These are phyloP conservation scores for Pagetopsis macropterus DNA, from an alignment of 2,797 vertebrate species.

Conservation along the genomic window DNA sequence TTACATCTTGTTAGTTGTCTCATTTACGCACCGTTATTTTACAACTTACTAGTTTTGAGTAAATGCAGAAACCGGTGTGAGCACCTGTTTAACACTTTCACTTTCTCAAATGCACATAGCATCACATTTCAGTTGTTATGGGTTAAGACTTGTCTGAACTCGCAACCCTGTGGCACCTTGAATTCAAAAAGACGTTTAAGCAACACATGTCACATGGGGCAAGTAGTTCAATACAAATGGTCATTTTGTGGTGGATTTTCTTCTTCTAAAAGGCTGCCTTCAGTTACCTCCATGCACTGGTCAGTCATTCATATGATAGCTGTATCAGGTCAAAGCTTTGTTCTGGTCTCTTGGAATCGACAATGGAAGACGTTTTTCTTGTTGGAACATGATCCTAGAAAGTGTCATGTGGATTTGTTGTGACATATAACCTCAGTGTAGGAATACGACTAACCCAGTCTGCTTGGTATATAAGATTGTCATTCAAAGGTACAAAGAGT, in stretches of 20 bases:
- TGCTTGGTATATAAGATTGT: background rate
- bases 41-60: background rate
- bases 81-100: background rate
- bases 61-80: background rate
- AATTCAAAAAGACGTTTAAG: no score
- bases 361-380: background rate
- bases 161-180: no score
- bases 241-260: no score
- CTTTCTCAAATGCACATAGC: background rate
- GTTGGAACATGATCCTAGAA: slow-evolving; percentile 14
- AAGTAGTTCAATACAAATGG: no score
- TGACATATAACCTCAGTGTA: background rate
- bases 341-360: background rate
- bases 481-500: background rate
- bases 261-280: no score
- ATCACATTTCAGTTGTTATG: background rate
- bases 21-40: background rate
- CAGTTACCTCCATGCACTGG: background rate
- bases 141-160: no score
- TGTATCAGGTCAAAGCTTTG: background rate
- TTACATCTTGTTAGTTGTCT: background rate
- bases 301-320: background rate
- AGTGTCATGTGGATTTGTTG: background rate
- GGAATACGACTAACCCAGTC: background rate
- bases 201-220: no score